Evolutionary conservation across 2,113 vertebrate species (phyloP), one percentile per base, ranked within the genome.

Genomic region (Prietella phreatophila): DNA sequence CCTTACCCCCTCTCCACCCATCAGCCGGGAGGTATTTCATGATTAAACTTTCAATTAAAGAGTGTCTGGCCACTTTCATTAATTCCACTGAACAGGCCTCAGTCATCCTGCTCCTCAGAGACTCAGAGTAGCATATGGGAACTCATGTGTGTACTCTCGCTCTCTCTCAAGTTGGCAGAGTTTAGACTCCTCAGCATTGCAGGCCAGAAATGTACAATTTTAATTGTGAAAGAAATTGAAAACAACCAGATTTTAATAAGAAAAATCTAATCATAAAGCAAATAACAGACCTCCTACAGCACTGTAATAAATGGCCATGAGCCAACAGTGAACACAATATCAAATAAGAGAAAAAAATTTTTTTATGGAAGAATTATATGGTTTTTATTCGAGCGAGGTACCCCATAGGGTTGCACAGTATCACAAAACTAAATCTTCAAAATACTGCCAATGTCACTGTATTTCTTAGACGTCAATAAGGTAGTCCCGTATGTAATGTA

Each of bases 11-110:
- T 79, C 76, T 88, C 75, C 71, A 60, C 58, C 86, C 84, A 87
- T 79, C 83, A 89, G 87, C 85, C 81, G 73, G 20, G 84, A 82
- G 81, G 63, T 36, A 53, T 88, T 88, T 88, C 82, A 76, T 92
- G 90, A 92, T 90, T 92, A 91, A 85, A 85, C 86, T 93, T 92
- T 88, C 82, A 91, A 89, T 92, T 89, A 87, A 56, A 19, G 82
- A 83, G 39, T 69, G 33, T 89, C 63, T 87, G 79, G 85, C 88
- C 67, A 86, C 60, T 78, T 84, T 71, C 67, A 82, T 50, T 89
- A 55, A 84, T 39, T 87, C 65, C 60, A 78, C 85, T 55, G 85
- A 85, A 56, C 75, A 85, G 56, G 63, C 73, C 53, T 89, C 61
- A 50, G 30, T 81, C 53, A n/a, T 33, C 13, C 56, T 65, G 73